Evolutionary conservation across 2,888 invertebrate genomes (phyloP), one percentile per base, ranked within the genome.

Genomic region (Seladonia tumulorum): DNA sequence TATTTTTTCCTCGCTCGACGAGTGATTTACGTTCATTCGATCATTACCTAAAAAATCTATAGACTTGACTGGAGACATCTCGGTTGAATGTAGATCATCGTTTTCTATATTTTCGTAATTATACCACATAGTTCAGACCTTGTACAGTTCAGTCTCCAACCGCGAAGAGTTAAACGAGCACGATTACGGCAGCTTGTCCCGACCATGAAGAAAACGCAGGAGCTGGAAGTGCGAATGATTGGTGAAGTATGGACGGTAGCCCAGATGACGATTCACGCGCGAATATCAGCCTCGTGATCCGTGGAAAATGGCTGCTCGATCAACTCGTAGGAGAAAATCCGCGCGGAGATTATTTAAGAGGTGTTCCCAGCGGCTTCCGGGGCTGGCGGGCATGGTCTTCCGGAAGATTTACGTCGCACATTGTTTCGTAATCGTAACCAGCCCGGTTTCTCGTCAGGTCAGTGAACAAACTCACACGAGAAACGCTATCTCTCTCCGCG

Each of bases 401-500:
- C 87, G 87, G 83, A 87, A 86, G 87, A 87, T 87, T 87, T 87
- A 87, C 87, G 83, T 66, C 79, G 83, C 87, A 76, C 87, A 87
- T 87, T 87, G 87, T 87, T 87, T 87, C 83, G 87, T 87, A 87
- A 87, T 86, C 83, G 88, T 70, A 83, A 82, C 71, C 84, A 80
- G 84, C 79, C 87, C 84, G 81, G 68, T 68, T 83, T 85, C 83
- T 85, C 85, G 84, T 89, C 89, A 89, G 89, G 87, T 89, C 89
- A 87, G 87, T 89, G 89, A 89, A 89, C 89, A 68, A 68, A 89
- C 89, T 85, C 85, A 66, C 87, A 88, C 88, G 90, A 53, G 53
- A 22, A 81, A 79, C 49, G 85, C 81, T 80, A 83, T 86, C 90
- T 86, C 90, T 75, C 53, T 0, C 8, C 53, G 14, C 83, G 85